Base-by-base conservation (phyloP, 2,888 invertebrate species). In the Parnassius smintheus region DNA sequence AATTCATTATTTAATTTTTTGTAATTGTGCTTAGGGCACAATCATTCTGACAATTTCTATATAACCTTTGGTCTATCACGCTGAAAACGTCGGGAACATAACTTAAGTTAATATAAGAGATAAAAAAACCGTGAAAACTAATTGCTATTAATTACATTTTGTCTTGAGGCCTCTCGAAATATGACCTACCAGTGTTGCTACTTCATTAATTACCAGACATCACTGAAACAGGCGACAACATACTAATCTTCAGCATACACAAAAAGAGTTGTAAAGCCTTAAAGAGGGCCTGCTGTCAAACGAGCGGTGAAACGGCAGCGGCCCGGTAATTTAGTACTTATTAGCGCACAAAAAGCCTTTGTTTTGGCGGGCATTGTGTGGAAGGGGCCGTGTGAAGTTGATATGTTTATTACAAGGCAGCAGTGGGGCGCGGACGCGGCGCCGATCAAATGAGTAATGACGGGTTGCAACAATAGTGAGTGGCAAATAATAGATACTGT, bases 361-460 rank as follows among this genome's bases (percentile, higher is more conserved):
- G 82, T 83, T 82, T 82, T 78, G 78, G 68, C 71, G 66, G 57
- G 72, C 72, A 76, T 77, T 80, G 83, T 79, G 75, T 68, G 70
- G 62, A 59, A 50, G 69, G 69, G 70, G 72, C 69, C 77, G 83
- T 77, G 82, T 81, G 83, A 85, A 81, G 81, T 75, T 80, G 85
- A 85, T 86, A 84, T 80, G 83, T 82, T 82, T 83, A 84, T 86
- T 85, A 83, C 73, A 78, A 73, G 80, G 74, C 73, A 68, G 68
- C 67, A 72, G 74, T 60, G 71, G 58, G 68, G 68, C 69, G 72
- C 64, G 69, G 70, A 35, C 35, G 71, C 68, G 63, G 60, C 68
- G 56, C 49, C 65, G 59, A 66, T 67, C 65, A 61, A 59, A 66
- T 64, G 54, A 48, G 57, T 70, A 73, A 70, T 72, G 70, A 73